Conservation (phyloP, 2,888 invertebrate species). For the Scaptomyza tumidula region DNA sequence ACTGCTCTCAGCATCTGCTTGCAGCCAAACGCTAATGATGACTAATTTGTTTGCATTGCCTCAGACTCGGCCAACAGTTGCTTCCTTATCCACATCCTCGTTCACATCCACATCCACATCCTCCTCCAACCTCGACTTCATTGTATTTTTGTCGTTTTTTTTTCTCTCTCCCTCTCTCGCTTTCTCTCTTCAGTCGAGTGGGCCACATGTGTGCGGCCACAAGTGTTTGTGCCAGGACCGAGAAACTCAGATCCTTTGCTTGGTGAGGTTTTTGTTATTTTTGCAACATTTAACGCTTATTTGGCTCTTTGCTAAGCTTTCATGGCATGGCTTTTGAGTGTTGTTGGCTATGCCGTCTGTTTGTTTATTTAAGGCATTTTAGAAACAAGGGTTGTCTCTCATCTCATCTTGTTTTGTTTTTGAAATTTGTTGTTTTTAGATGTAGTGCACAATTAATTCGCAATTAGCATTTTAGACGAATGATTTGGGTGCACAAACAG, state of each 20-base stretch:
- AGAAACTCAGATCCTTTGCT: conserved; percentile 27
- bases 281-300: conserved; percentile 81
- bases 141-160: conserved; percentile 16
- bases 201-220: conserved; percentile 74
- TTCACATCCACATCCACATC: background rate
- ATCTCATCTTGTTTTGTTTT: conserved; percentile 7
- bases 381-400: conserved; percentile 18
- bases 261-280: conserved; percentile 67
- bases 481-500: conserved; percentile 42
- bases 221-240: conserved; percentile 63
- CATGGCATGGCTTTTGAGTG: conserved; percentile 57
- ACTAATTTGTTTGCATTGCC: conserved; percentile 82
- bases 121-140: background rate
- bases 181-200: conserved; percentile 51
- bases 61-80: conserved; percentile 36
- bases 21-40: conserved; percentile 82
- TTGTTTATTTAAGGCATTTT: conserved; percentile 64
- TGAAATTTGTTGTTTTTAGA: conserved; percentile 68
- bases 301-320: conserved; percentile 75
- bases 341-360: conserved; percentile 43
- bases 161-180: background rate
- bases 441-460: conserved; percentile 77
- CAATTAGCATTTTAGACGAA: conserved; percentile 71
- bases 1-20: conserved; percentile 30
- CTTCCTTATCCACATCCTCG: conserved; percentile 23